Base-by-base conservation (phyloP, 1,140 invertebrate species). In the Philopotamus ludificatus region DNA sequence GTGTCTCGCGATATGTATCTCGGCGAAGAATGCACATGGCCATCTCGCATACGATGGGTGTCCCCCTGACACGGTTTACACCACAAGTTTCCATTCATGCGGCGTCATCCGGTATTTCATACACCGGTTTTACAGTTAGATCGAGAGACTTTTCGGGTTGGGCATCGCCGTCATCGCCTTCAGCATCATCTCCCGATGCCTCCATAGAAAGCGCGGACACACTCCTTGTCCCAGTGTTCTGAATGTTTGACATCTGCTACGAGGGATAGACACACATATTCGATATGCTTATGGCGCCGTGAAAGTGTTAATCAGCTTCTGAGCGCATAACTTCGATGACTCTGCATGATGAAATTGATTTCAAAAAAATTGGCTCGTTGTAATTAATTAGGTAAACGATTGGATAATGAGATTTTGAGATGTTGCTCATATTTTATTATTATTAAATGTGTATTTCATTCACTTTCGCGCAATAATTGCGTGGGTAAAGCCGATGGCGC, bases 401-500 rank as follows among this genome's bases (percentile, higher is more conserved):
- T n/a, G n/a, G n/a, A n/a, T n/a, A n/a, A n/a, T n/a, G n/a, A n/a
- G n/a, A n/a, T n/a, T n/a, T n/a, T n/a, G n/a, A n/a, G n/a, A n/a
- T n/a, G n/a, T n/a, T n/a, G n/a, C n/a, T n/a, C n/a, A n/a, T n/a
- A n/a, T n/a, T n/a, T n/a, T n/a, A n/a, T n/a, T n/a, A n/a, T n/a
- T n/a, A n/a, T n/a, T n/a, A n/a, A n/a, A n/a, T n/a, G n/a, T n/a
- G n/a, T n/a, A n/a, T n/a, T n/a, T n/a, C n/a, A n/a, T n/a, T n/a
- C n/a, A n/a, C n/a, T n/a, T n/a, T n/a, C n/a, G n/a, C n/a, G n/a
- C 41, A 41, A 57, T 57, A 57, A 57, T 57, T 57, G 57, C 57
- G 57, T 60, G 57, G 57, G 57, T 60, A 60, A 60, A 1, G 15
- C 3, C 41, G 41, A 4, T 42, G 57, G 42, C 47, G 57, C n/a